Evolutionary conservation across 2,888 invertebrate genomes (phyloP), one percentile per base, ranked within the genome.

Genomic region (Ditula angustiorana): DNA sequence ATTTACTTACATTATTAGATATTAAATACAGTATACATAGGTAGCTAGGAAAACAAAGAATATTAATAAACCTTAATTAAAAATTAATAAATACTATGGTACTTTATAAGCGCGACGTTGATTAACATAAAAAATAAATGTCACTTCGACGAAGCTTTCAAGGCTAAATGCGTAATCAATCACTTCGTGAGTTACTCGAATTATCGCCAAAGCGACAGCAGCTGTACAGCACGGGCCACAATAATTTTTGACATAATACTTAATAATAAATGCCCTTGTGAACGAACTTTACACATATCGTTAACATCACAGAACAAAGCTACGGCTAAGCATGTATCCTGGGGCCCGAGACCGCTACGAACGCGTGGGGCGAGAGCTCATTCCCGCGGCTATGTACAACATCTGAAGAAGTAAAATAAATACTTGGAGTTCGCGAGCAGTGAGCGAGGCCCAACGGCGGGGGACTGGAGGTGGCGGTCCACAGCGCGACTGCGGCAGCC

Each of bases 271-370:
- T 81, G 82, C 80, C 79, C 77, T 74, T 75, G 74, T 75, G 79
- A 79, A 80, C 77, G 73, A 80, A 80, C 77, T 78, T 77, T 80
- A 78, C 81, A 82, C 81, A 82, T 83, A 85, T 82, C 80, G 80
- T 83, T 86, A 87, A 84, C 85, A 88, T 88, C 88, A 88, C 87
- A 88, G 87, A 88, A 88, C 82, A 85, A 85, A 86, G 85, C 84
- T 83, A 84, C 81, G 81, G 80, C 85, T 83, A 82, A 82, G 83
- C 84, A 74, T 71, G 72, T 73, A 72, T 69, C 74, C 67, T 67
- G 71, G 28, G 52, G 46, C 23, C 53, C 63, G 50, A 21, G 33
- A 52, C 44, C 44, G 23, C 52, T 63, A 63, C 58, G 44, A 30
- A 21, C 33, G 50, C 50, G 64, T 44, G 30, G 44, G 58, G 21